Evolutionary conservation across 2,797 vertebrate genomes (phyloP).

Genomic region (Cygnus olor): DNA sequence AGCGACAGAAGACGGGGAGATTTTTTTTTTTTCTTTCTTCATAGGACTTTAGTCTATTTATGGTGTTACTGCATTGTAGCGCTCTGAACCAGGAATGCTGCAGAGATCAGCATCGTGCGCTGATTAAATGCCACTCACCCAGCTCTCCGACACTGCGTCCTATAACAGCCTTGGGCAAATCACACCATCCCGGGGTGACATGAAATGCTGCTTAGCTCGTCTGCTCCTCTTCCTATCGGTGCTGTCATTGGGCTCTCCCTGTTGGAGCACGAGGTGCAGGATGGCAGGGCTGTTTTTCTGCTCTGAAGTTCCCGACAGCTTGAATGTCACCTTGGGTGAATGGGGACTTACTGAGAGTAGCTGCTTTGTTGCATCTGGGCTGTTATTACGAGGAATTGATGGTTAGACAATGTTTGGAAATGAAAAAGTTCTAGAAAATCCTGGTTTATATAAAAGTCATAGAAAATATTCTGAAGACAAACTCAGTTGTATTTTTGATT

Average conservation of each 20-base stretch:
- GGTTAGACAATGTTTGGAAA: neutral
- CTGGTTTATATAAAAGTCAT: neutral
- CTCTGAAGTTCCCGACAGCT: neutral
- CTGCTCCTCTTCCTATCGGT: neutral
- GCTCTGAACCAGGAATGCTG: conserved; percentile 1
- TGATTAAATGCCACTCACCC: neutral
- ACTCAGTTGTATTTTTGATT: neutral
- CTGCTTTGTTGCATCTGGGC: neutral
- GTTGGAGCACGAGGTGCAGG: neutral
- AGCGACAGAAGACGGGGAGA: neutral
- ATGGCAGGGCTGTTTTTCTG: neutral
- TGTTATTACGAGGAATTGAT: neutral
- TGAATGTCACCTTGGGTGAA: conserved; percentile 64
- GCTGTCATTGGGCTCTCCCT: conserved; percentile 13
- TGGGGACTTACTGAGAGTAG: neutral
- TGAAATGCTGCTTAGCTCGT: neutral
- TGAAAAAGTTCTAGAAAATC: neutral
- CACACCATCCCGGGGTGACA: neutral
- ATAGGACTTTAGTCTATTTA: conserved; percentile 36
- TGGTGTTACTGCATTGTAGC: conserved; percentile 34
- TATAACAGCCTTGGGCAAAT: conserved; percentile 19
- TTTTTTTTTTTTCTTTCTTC: neutral
- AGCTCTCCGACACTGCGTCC: neutral
- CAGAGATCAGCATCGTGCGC: conserved; percentile 22
- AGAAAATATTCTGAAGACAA: neutral